Percentiles rank a stretch among this genome's conserved stretches.
Evolutionary conservation across 1,140 invertebrate genomes (phyloP).

Genomic region (Heliconius himera): DNA sequence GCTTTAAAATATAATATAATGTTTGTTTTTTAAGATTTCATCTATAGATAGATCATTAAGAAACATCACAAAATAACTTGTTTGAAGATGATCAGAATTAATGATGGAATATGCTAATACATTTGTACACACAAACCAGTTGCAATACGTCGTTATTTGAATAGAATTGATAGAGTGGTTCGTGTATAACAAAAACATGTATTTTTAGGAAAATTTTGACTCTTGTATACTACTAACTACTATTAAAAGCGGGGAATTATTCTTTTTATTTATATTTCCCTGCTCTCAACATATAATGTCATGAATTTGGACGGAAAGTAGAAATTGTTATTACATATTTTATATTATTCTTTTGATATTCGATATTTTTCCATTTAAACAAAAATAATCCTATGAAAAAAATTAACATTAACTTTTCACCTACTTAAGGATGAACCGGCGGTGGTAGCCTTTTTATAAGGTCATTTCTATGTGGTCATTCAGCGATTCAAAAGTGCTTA

Average conservation of each 20-base stretch:
- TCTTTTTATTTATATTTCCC: no score
- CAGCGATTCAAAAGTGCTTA: no score
- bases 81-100: conserved; percentile 18
- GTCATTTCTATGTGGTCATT: no score
- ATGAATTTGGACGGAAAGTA: no score
- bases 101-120: neutral
- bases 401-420: no score
- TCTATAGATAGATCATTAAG: neutral
- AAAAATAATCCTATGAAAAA: no score
- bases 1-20: neutral
- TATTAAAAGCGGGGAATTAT: neutral
- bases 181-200: neutral
- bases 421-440: no score
- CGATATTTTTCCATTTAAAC: no score
- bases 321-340: no score
- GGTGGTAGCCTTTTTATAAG: no score
- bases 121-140: conserved; percentile 8
- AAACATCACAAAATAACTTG: neutral
- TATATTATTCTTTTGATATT: no score
- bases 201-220: neutral
- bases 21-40: neutral
- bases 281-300: no score
- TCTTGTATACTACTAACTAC: neutral
- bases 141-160: neutral
- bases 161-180: neutral